Base-by-base conservation (phyloP, 2,888 invertebrate genomes). In the Flexamia atlantica region DNA sequence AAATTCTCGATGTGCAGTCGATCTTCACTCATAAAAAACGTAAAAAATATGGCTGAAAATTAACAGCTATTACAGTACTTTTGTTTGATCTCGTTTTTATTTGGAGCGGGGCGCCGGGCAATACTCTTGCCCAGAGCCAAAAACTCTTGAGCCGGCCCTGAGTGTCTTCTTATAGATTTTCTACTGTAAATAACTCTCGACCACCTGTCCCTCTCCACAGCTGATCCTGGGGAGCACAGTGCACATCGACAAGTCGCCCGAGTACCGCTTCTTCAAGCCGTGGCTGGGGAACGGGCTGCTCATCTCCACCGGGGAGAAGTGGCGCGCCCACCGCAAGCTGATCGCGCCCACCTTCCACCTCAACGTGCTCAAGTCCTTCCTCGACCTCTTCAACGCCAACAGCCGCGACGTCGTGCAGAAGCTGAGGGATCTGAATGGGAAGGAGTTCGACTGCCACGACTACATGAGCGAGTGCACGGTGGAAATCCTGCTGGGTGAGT, bases 291-390 rank as follows among this genome's bases (percentile, higher is more conserved):
- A 90, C 83, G 90, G 90, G 23, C 88, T 90, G 10, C 88, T 90
- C 28, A 90, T 90, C 83, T 90, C 89, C 82, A 89, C 89, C 85
- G 95, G 95, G 89, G 94, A 94, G 88, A 96, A 96, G 93, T 97
- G 97, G 97, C 93, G 95, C 80, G 93, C 95, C 25, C 96, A 97
- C 90, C 93, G 97, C 87, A 96, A 96, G 91, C 91, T 97, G 87
- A 97, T 97, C 87, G 96, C 97, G 12, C 97, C 97, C 70, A 96
- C 96, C 86, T 97, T 97, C 94, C 96, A 97, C 89, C 92, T 97
- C 90, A 97, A 97, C 90, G 96, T 97, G 0, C 91, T 97, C 87
- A 96, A 96, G 92, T 95, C 95, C 87, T 97, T 97, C 91, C 95
- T 97, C 88, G 95, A 95, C 89, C 91, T 96, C 46, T 97, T 97